Percentiles rank a stretch among this genome's conserved stretches.
Evolutionary conservation across 2,113 vertebrate genomes (phyloP).

Genomic region (Galemys pyrenaicus): DNA sequence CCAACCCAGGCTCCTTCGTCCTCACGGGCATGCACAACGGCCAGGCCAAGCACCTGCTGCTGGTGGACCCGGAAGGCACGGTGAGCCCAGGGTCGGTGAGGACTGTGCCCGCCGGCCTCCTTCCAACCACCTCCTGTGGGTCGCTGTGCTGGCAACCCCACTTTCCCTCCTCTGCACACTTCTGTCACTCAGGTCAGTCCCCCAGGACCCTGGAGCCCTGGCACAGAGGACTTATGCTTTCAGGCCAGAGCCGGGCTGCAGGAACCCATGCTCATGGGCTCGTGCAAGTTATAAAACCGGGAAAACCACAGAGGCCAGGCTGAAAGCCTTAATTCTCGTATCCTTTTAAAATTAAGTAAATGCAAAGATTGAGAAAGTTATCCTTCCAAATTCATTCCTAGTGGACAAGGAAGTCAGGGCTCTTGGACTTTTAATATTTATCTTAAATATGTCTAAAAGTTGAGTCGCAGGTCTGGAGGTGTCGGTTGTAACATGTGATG

Average conservation of each 20-base stretch:
- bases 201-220: not conserved
- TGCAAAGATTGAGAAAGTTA: not conserved
- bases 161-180: not conserved
- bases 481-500: not conserved
- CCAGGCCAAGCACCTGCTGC: constrained; percentile 95
- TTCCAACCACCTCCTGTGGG: not conserved
- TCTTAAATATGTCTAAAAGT: not conserved
- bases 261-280: not conserved
- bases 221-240: not conserved
- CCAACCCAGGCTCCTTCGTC: constrained; percentile 95
- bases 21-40: constrained; percentile 97
- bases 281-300: not conserved
- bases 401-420: not conserved
- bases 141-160: fast-evolving
- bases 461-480: not conserved
- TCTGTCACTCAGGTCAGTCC: not conserved
- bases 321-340: not conserved
- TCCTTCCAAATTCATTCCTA: not conserved
- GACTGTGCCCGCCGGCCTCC: too few relatives aligned
- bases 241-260: not conserved
- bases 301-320: not conserved
- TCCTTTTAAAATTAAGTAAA: constrained; percentile 6
- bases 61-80: constrained; percentile 97
- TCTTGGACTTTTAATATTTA: not conserved
- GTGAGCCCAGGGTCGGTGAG: constrained; percentile 82